Evolutionary conservation across 2,888 invertebrate species (phyloP).

Genomic region (Drosophila rellima): DNA sequence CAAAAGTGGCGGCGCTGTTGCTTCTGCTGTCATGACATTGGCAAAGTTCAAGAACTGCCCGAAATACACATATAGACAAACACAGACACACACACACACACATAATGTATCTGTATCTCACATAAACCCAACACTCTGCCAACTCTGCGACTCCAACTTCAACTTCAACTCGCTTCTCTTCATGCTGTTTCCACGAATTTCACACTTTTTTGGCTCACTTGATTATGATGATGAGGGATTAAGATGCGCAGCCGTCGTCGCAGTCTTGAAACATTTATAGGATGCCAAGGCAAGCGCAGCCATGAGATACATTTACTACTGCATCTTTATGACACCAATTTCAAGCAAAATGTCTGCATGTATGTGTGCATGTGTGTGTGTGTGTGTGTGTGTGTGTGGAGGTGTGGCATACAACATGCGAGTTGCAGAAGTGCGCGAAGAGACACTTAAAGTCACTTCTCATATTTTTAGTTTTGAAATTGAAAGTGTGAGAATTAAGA

Average conservation of each 20-base stretch:
- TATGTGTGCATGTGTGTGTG: not conserved
- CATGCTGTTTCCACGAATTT: slow-evolving; percentile 75
- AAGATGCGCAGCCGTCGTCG: slow-evolving; percentile 54
- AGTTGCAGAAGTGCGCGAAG: slow-evolving; percentile 29
- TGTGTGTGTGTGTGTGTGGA: slow-evolving; percentile 2
- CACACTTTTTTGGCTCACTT: slow-evolving; percentile 69
- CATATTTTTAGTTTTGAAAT: slow-evolving; percentile 7
- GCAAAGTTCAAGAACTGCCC: slow-evolving; percentile 69
- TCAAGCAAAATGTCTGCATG: too few species aligned
- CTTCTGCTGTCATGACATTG: slow-evolving; percentile 61
- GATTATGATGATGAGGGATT: slow-evolving; percentile 77
- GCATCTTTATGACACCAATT: slow-evolving; percentile 62
- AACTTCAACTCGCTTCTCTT: slow-evolving; percentile 43
- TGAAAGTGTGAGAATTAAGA: slow-evolving; percentile 21
- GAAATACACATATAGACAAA: too few species aligned
- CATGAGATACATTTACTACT: slow-evolving; percentile 62
- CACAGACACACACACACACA: slow-evolving; percentile 24
- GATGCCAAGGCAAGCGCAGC: slow-evolving; percentile 40
- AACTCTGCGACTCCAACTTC: slow-evolving; percentile 1
- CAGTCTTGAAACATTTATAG: slow-evolving; percentile 50
- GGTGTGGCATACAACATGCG: slow-evolving; percentile 24
- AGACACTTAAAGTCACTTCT: slow-evolving; percentile 29
- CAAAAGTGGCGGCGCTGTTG: slow-evolving; percentile 44
- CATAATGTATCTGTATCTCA: slow-evolving; percentile 32
- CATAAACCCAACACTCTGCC: slow-evolving; percentile 9